A percentile compares a stretch with the other conserved stretches of the same genome.
Conservation (phyloP, 2,797 vertebrate genomes). For the Fundulus diaphanus region DNA sequence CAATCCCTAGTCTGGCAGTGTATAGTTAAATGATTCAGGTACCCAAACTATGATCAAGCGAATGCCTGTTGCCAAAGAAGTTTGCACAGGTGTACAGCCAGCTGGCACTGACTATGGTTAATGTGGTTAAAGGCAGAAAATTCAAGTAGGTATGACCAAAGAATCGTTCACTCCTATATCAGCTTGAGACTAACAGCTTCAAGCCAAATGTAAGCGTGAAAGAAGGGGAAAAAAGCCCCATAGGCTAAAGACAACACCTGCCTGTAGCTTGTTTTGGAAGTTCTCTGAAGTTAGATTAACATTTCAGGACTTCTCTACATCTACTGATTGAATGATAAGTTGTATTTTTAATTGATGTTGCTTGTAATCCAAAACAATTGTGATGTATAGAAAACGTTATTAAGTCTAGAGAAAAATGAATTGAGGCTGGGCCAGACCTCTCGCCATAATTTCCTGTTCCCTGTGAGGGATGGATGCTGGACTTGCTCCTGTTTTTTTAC, state of each 20-base stretch:
- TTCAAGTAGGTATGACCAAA: constrained; percentile 19
- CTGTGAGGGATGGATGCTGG: too few relatives aligned
- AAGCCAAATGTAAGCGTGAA: constrained; percentile 8
- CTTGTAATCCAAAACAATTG: constrained; percentile 46
- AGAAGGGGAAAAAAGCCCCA: neutral
- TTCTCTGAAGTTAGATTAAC: neutral
- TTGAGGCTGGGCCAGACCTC: too few relatives aligned
- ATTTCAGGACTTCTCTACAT: constrained; percentile 6
- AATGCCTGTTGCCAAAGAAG: constrained; percentile 18
- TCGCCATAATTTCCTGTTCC: too few relatives aligned
- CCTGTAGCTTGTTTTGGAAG: constrained; percentile 1
- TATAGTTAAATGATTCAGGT: constrained; percentile 34
- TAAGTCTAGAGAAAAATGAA: constrained; percentile 7
- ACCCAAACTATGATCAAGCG: constrained; percentile 22
- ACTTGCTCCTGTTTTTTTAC: too few relatives aligned
- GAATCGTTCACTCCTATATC: neutral
- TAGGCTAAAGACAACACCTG: constrained; percentile 6
- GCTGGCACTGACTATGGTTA: constrained; percentile 35
- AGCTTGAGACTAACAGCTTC: constrained; percentile 18
- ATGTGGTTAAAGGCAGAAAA: constrained; percentile 23
- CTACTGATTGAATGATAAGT: constrained; percentile 7
- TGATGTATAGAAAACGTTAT: constrained; percentile 12
- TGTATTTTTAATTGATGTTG: constrained; percentile 20
- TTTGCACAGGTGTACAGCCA: constrained; percentile 43
- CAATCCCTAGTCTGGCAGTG: constrained; percentile 23